Percentiles rank a stretch among this genome's conserved stretches.
Conservation (phyloP, 35 echinoderm and acorn worm species). For the Chiridota heheva region DNA sequence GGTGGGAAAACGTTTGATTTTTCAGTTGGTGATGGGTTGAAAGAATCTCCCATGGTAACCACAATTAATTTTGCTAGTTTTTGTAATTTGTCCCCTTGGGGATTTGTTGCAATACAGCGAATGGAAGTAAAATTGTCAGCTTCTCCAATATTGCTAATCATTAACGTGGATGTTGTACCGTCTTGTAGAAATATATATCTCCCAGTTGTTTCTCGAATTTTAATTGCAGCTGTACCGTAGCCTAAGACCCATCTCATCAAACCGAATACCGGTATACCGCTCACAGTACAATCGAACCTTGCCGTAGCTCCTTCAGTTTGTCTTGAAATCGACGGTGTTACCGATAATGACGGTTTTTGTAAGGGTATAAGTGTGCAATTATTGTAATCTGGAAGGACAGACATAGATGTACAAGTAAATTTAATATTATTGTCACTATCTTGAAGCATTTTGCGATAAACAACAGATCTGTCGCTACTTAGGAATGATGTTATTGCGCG, state of each 20-base stretch:
- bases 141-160: neutral
- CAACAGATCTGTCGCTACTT: too few relatives aligned
- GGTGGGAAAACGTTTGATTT: too few relatives aligned
- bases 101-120: conserved; percentile 18
- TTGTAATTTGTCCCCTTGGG: neutral
- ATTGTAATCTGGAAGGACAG: conserved; percentile 2
- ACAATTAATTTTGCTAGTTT: too few relatives aligned
- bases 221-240: neutral
- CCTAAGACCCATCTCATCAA: conserved; percentile 9
- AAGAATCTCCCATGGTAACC: too few relatives aligned
- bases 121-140: conserved; percentile 22
- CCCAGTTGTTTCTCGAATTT: neutral
- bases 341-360: conserved; percentile 1
- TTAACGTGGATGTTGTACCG: conserved; percentile 5
- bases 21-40: too few relatives aligned
- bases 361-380: conserved; percentile 22
- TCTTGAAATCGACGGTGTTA: neutral
- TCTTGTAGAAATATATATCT: conserved; percentile 13
- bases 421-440: too few relatives aligned
- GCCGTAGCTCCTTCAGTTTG: too few relatives aligned
- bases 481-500: too few relatives aligned
- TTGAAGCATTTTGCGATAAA: too few relatives aligned
- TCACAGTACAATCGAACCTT: conserved; percentile 3
- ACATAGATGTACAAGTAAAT: too few relatives aligned
- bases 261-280: conserved; percentile 6